These are phyloP conservation scores for Hassar affinis DNA, from an alignment of 2,113 vertebrate genomes.

Conservation along the genomic window DNA sequence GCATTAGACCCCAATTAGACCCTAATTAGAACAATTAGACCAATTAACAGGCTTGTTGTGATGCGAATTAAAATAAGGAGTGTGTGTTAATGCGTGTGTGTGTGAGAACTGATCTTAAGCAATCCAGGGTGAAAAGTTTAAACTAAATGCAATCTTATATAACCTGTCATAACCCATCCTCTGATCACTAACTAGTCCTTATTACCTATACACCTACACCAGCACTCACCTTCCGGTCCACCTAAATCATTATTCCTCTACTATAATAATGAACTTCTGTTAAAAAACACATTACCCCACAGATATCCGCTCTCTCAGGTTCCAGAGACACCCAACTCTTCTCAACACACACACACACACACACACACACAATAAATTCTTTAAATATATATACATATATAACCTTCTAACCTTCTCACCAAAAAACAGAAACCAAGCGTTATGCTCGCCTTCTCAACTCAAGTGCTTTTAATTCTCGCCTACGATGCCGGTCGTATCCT, in stretches of 20 bases:
- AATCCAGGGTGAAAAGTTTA: neutral
- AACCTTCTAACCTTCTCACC: neutral
- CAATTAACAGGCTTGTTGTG: neutral
- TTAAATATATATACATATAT: neutral
- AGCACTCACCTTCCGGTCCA: neutral
- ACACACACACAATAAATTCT: too few relatives aligned
- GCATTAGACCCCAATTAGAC: too few relatives aligned
- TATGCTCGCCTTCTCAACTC: conserved; percentile 34
- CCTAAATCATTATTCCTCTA: neutral
- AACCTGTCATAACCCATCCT: neutral
- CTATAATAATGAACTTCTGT: neutral
- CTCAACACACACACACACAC: neutral
- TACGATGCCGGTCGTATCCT: conserved; percentile 33
- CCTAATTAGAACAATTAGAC: too few relatives aligned
- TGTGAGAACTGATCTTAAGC: neutral
- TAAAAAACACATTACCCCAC: neutral
- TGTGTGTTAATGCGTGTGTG: too few relatives aligned
- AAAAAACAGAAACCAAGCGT: neutral
- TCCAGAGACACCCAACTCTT: neutral
- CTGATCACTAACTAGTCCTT: neutral
- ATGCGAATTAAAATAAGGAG: neutral
- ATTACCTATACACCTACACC: neutral
- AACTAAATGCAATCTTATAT: too few relatives aligned
- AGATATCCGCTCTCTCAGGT: neutral
- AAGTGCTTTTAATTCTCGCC: conserved; percentile 45